Percentiles rank a stretch among this genome's conserved stretches.
These are phyloP conservation scores for Cephus runcator DNA, from an alignment of 2,888 invertebrate genomes.

Conservation along the genomic window DNA sequence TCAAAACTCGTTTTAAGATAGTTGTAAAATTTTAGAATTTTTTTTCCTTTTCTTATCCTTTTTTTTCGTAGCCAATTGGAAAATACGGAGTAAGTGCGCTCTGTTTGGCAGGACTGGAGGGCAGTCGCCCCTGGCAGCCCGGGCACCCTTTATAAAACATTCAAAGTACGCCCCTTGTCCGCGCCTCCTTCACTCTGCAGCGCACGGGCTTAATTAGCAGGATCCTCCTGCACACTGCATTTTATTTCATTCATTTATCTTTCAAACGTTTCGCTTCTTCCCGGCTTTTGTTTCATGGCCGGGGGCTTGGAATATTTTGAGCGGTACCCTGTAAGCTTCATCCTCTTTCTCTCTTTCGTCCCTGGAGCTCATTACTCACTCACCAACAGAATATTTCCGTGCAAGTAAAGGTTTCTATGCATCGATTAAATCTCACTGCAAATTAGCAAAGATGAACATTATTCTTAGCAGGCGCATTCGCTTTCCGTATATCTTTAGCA, in stretches of 20 bases:
- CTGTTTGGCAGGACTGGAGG: not conserved
- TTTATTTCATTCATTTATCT: slow-evolving; percentile 49
- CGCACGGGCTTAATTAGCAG: slow-evolving; percentile 53
- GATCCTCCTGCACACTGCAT: slow-evolving; percentile 34
- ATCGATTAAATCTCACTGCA: not conserved
- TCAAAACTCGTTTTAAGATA: not conserved
- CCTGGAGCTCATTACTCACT: not conserved
- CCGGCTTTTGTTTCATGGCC: slow-evolving; percentile 24
- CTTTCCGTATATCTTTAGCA: not conserved
- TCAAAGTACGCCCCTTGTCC: slow-evolving; percentile 37
- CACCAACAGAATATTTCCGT: not conserved
- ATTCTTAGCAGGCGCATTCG: not conserved
- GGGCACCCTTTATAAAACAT: slow-evolving; percentile 49
- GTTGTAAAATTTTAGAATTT: not conserved
- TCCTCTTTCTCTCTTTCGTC: not conserved
- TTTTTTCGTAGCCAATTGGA: not conserved
- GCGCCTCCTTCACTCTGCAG: slow-evolving; percentile 30
- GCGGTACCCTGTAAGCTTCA: not conserved
- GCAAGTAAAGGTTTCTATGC: not conserved
- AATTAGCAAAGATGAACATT: not conserved
- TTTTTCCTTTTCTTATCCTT: not conserved
- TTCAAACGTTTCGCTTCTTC: slow-evolving; percentile 27
- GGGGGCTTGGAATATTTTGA: not conserved
- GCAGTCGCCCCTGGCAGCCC: not conserved
- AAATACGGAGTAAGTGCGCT: not conserved